Percentiles rank a stretch among this genome's conserved stretches.
Conservation (phyloP, 2,888 invertebrate species). For the Drosophila suboccidentalis region DNA sequence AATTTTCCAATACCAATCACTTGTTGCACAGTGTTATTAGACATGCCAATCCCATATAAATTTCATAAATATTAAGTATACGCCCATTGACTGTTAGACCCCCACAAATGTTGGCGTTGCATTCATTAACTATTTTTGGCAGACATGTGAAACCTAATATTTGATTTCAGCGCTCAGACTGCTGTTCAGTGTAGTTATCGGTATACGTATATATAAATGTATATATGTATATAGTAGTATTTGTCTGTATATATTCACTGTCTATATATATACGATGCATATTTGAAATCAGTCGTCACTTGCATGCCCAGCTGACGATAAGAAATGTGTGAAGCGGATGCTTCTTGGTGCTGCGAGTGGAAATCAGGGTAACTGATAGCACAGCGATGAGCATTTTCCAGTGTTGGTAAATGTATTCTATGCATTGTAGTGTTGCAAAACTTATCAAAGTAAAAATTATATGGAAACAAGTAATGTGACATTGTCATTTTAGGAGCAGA, state of each 20-base stretch:
- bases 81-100: conserved; percentile 52
- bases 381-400: not conserved
- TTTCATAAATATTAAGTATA: conserved; percentile 75
- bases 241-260: conserved; percentile 7
- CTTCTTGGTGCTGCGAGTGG: conserved; percentile 15
- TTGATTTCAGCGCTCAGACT: conserved; percentile 25
- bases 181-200: conserved; percentile 52
- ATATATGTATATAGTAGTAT: not conserved
- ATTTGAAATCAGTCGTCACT: conserved; percentile 38
- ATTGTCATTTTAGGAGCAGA: too few relatives aligned
- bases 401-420: conserved; percentile 18
- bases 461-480: not conserved
- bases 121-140: conserved; percentile 53
- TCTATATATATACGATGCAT: conserved; percentile 19
- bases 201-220: conserved; percentile 7
- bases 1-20: not conserved
- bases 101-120: conserved; percentile 47
- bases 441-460: not conserved
- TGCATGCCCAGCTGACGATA: conserved; percentile 54
- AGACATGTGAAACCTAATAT: conserved; percentile 45
- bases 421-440: not conserved
- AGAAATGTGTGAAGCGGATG: conserved; percentile 40
- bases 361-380: conserved; percentile 16
- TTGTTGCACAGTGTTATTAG: conserved; percentile 52
- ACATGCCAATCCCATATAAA: conserved; percentile 65